Percentiles rank a stretch among this genome's conserved stretches.
Conservation (phyloP, 2,113 vertebrate species). For the Condylura cristata region DNA sequence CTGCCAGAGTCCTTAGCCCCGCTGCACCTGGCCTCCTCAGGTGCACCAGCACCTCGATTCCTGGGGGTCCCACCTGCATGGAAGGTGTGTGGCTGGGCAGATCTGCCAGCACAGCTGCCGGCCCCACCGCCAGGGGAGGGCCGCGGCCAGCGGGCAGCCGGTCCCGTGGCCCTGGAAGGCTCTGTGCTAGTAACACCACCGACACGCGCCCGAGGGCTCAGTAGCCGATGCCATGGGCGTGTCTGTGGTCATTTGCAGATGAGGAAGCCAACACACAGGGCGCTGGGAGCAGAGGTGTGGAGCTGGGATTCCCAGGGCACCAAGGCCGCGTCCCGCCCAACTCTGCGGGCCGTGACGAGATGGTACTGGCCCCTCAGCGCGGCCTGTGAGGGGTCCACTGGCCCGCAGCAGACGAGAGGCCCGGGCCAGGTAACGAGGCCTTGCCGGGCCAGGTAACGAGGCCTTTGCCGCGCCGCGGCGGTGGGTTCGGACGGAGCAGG, state of each 20-base stretch:
- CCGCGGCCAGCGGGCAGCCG: neutral
- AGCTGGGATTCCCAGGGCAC: neutral
- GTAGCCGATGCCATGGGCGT: accelerated
- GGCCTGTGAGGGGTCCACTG: neutral
- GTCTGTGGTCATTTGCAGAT: neutral
- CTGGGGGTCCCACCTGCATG: too few relatives aligned
- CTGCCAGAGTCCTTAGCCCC: neutral
- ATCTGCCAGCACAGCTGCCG: neutral
- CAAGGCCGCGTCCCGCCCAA: neutral
- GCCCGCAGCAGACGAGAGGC: neutral
- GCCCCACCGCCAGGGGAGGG: neutral
- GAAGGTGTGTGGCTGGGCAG: neutral
- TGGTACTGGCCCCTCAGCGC: neutral
- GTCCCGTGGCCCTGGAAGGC: accelerated
- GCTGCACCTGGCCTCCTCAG: neutral
- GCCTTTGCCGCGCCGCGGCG: neutral
- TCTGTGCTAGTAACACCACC: neutral
- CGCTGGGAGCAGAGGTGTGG: neutral
- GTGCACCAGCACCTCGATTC: neutral
- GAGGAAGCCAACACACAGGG: neutral
- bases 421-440: neutral
- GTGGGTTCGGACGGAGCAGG: neutral
- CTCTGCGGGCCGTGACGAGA: neutral
- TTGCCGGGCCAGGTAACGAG: too few relatives aligned
- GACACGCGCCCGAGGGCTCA: too few relatives aligned